Base-by-base conservation (phyloP, 2,113 vertebrate genomes). In the Oenanthe oenanthe region DNA sequence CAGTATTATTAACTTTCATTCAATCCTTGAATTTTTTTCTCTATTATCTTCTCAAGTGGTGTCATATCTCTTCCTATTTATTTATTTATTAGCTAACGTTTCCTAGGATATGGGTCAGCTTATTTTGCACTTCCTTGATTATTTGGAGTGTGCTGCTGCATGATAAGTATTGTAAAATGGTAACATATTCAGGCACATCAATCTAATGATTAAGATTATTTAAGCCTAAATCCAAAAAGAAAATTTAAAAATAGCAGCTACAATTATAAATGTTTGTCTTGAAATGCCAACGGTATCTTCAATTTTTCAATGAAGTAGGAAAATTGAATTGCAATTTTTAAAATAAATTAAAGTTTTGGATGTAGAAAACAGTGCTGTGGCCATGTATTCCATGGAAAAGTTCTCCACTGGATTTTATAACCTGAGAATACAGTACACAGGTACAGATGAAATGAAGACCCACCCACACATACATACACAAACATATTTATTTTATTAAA, bases 381-480 rank as follows among this genome's bases (percentile, higher is more conserved):
- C 19, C 32, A n/a, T 57, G 13, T n/a, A 57, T n/a, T n/a, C 32
- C 17, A 48, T 16, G 13, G 13, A 45, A n/a, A 83, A 40, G 17
- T n/a, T 93, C 12, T 81, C 10, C 15, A 25, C 7, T 38, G 24
- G 28, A 51, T 34, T 92, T 89, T 56, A 53, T 10, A 63, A 67
- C 6, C 7, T 63, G 32, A 67, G 28, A 81, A 32, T 47, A 61
- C 7, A 50, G 6, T 53, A 70, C 10, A 56, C 7, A 38, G 11
- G 4, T 58, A 38, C 4, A 73, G 38, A 48, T 32, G 12, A 85
- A 89, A 45, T 72, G 43, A 18, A 62, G 26, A 74, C 8, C 19
- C 3, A 34, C 2, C 1, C 31, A 81, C 1, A 10, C 1, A 34
- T 4, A 65, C 10, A 61, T 6, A 61, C 7, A 70, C 8, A 34